A percentile compares a stretch with the other conserved stretches of the same genome.
Conservation (phyloP, 2,888 invertebrate genomes). For the Cylloceria caligata region DNA sequence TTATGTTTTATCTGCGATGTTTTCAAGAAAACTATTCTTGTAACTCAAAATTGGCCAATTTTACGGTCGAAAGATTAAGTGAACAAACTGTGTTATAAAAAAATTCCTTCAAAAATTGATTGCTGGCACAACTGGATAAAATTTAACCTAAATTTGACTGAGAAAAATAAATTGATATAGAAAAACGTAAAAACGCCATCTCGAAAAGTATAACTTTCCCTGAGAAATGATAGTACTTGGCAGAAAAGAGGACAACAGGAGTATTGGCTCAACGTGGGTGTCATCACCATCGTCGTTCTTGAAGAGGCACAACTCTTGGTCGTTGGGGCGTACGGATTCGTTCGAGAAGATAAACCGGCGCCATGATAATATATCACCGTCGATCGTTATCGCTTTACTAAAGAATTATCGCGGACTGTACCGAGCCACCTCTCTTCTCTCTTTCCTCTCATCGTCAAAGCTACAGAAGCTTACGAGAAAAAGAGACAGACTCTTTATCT, state of each 20-base stretch:
- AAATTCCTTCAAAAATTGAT: too few species aligned
- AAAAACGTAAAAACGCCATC: background rate
- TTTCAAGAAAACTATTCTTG: too few species aligned
- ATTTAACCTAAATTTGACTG: too few species aligned
- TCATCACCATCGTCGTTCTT: slow-evolving; percentile 28
- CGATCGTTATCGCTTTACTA: slow-evolving; percentile 63
- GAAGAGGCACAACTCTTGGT: slow-evolving; percentile 42
- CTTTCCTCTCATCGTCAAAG: background rate
- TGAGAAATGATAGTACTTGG: slow-evolving; percentile 40
- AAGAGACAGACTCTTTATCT: background rate
- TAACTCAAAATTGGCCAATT: too few species aligned
- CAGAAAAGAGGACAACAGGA: slow-evolving; percentile 24
- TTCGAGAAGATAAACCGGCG: slow-evolving; percentile 52
- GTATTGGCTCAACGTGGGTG: slow-evolving; percentile 58
- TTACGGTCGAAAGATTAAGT: too few species aligned
- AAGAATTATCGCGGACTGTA: slow-evolving; percentile 59
- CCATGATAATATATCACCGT: slow-evolving; percentile 59
- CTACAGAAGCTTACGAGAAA: too few species aligned
- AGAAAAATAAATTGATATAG: background rate
- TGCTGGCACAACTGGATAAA: too few species aligned
- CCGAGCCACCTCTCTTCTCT: slow-evolving; percentile 3
- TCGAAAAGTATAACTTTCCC: background rate
- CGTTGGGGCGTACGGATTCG: slow-evolving; percentile 54
- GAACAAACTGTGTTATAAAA: too few species aligned
- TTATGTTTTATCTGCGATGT: too few species aligned